Evolutionary conservation across 2,797 vertebrate genomes (phyloP), one percentile per base, ranked within the genome.

Genomic region (Kryptopterus vitreolus): DNA sequence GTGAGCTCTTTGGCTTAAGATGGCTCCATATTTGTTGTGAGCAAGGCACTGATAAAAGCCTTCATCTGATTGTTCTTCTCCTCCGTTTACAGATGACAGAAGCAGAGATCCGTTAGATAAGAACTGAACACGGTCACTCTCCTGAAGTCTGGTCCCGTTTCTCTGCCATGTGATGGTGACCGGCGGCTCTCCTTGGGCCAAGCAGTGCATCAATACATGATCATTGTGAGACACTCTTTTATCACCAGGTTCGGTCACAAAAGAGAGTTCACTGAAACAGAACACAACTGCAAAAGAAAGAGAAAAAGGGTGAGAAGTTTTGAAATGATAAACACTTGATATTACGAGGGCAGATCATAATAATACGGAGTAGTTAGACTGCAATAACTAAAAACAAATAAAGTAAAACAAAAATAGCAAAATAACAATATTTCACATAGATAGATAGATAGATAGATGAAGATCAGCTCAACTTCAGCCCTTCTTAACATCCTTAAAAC

Each of bases 31-130:
- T 91, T 95, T 96, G 92, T 98, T 98, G 85, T 95, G 88, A 20
- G 96, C 97, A 87, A 99, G 92, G 89, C 98, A 99, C 90, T 98
- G 97, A 89, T 98, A 99, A 92, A 95, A 93, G 87, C 96, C 97
- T 92, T 98, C 95, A 85, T 98, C 96, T 15, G 94, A 95, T 4
- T 80, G 83, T 65, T 95, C 95, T 86, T 90, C 94, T 80, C 91
- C 92, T 85, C 94, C 92, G 85, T 94, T 95, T 87, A 94, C 93
- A 86, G 94, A 94, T 85, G 91, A 93, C 92, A 99, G 95, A 87
- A 94, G 94, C 82, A 99, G 90, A 0, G 98, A 98, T 81, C 96
- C 96, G 0, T 99, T 98, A 55, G 96, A 86, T 87, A 98, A 91
- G 83, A 93, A 89, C 53, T 91, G 94, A 73, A 95, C 87, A 81